These are phyloP conservation scores for Rhabdornis inornatus DNA, from an alignment of 2,113 vertebrate genomes.

Conservation along the genomic window DNA sequence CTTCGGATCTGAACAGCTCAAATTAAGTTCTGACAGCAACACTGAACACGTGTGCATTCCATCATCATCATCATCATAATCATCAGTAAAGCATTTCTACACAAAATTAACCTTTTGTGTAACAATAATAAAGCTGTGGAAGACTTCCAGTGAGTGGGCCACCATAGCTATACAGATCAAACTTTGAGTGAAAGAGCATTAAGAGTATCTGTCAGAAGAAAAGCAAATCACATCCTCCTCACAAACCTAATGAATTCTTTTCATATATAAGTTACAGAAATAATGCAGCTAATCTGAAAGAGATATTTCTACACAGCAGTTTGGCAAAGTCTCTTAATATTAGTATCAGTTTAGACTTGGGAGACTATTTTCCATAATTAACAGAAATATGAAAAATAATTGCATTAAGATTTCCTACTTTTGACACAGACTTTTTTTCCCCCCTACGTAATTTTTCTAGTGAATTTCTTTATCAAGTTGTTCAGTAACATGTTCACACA, in stretches of 20 bases:
- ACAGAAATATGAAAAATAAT: not conserved
- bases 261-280: not conserved
- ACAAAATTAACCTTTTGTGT: not conserved
- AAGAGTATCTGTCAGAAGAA: not conserved
- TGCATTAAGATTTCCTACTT: not conserved
- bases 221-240: not conserved
- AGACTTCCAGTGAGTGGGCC: not conserved
- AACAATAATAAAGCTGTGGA: accelerated
- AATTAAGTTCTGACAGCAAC: not conserved
- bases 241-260: not conserved
- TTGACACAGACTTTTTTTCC: not conserved
- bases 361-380: not conserved
- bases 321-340: not conserved
- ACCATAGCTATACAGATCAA: not conserved
- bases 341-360: not conserved
- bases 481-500: not conserved
- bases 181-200: not conserved
- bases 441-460: not conserved
- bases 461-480: not conserved
- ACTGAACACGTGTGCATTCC: not conserved
- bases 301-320: not conserved
- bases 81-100: not conserved
- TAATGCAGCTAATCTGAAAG: not conserved
- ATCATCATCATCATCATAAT: not conserved
- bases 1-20: not conserved